Evolutionary conservation across 1,140 invertebrate genomes (phyloP).

Genomic region (Sesamia nonagrioides): DNA sequence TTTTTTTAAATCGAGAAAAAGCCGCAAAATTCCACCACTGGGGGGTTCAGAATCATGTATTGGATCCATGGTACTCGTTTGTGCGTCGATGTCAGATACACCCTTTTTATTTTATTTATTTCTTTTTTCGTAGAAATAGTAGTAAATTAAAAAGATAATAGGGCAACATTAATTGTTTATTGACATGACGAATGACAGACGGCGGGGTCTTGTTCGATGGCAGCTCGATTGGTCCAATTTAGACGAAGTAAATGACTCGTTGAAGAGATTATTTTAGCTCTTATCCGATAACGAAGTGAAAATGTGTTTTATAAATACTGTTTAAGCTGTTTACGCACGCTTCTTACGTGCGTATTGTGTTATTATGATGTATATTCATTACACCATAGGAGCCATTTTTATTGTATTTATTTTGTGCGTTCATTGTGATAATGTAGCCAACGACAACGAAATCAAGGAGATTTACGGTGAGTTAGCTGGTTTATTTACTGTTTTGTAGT

Average conservation of each 20-base stretch:
- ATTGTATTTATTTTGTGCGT: constrained; percentile 87
- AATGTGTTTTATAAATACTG: constrained; percentile 80
- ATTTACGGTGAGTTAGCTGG: constrained; percentile 78
- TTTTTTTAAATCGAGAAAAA: neutral
- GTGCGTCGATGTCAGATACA: too few relatives aligned
- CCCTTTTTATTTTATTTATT: neutral
- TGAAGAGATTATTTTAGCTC: constrained; percentile 73
- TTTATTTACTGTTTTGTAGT: constrained; percentile 21
- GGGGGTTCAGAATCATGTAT: too few relatives aligned
- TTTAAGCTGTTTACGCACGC: constrained; percentile 72
- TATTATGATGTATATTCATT: constrained; percentile 83
- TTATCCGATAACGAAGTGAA: constrained; percentile 73
- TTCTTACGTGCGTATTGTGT: constrained; percentile 69
- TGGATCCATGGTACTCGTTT: too few relatives aligned
- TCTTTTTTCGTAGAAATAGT: constrained; percentile 28
- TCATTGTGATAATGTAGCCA: constrained; percentile 85
- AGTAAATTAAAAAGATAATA: constrained; percentile 10
- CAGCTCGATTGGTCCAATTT: constrained; percentile 78
- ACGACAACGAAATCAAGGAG: constrained; percentile 83
- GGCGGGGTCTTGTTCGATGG: constrained; percentile 82
- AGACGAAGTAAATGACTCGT: constrained; percentile 77
- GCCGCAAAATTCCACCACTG: too few relatives aligned
- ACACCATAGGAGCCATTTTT: constrained; percentile 86
- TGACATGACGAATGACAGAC: constrained; percentile 85
- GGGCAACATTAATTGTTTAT: constrained; percentile 84